Conservation (phyloP, 2,113 vertebrate genomes). For the Garra rufa region DNA sequence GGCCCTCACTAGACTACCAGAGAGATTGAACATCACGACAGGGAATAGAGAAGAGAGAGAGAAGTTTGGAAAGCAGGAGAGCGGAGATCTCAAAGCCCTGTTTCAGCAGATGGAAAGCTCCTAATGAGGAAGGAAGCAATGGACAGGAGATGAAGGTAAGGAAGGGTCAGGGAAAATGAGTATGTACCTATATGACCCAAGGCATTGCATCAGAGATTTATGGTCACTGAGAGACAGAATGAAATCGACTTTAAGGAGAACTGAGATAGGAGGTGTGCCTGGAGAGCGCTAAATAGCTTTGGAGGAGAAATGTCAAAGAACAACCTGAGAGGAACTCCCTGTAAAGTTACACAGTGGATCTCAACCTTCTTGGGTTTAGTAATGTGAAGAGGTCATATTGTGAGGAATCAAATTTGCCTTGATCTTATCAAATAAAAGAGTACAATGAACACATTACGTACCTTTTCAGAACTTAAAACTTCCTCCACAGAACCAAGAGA, state of each 20-base stretch:
- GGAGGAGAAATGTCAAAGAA: conserved; percentile 38
- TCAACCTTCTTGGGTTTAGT: background rate
- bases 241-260: conserved; percentile 41
- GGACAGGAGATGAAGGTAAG: conserved; percentile 48
- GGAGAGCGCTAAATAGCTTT: conserved; percentile 22
- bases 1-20: background rate
- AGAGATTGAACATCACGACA: conserved; percentile 6
- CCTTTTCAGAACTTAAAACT: background rate
- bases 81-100: conserved; percentile 49
- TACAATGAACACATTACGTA: background rate
- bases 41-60: conserved; percentile 50
- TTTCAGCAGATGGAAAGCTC: conserved; percentile 50
- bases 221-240: conserved; percentile 34
- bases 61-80: conserved; percentile 34
- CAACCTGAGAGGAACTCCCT: conserved; percentile 26
- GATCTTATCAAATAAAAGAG: conserved; percentile 13
- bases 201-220: conserved; percentile 53
- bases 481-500: background rate
- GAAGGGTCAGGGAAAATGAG: conserved; percentile 41
- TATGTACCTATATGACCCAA: conserved; percentile 55
- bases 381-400: background rate
- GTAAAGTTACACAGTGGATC: conserved; percentile 1
- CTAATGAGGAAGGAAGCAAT: conserved; percentile 54
- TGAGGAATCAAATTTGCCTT: conserved; percentile 3
- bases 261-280: conserved; percentile 1